Conservation (phyloP, 2,888 invertebrate genomes). For the Erannis defoliaria region DNA sequence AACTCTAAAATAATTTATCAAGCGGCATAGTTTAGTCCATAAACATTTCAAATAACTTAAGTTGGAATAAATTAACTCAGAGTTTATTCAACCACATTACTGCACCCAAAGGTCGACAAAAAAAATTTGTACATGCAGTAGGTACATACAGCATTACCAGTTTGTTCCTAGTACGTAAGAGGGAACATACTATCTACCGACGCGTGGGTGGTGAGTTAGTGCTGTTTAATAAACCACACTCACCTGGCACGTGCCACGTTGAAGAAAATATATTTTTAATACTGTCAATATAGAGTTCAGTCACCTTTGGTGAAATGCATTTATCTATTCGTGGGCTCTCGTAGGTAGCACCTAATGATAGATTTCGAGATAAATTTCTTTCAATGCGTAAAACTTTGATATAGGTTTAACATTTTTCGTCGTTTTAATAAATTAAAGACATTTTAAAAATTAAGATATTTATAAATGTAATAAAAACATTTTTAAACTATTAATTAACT, state of each 20-base stretch:
- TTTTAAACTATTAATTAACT: too few relatives aligned
- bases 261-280: constrained; percentile 51
- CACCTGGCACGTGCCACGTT: constrained; percentile 41
- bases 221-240: constrained; percentile 51
- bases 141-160: not conserved
- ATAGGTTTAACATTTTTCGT: constrained; percentile 2
- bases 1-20: too few relatives aligned
- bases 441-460: too few relatives aligned
- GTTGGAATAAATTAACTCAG: too few relatives aligned
- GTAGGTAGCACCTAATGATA: not conserved
- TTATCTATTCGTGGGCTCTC: not conserved
- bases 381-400: not conserved
- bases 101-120: too few relatives aligned
- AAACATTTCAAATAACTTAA: too few relatives aligned
- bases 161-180: not conserved
- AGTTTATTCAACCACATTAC: too few relatives aligned
- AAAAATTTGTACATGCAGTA: too few relatives aligned
- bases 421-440: not conserved
- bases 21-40: too few relatives aligned
- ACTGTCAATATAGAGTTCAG: constrained; percentile 40
- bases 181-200: not conserved
- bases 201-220: constrained; percentile 46
- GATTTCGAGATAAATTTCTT: not conserved
- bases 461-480: too few relatives aligned
- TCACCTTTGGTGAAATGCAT: constrained; percentile 26